These are phyloP conservation scores for Lordiphosa stackelbergi DNA, from an alignment of 1,140 invertebrate genomes.

Conservation along the genomic window DNA sequence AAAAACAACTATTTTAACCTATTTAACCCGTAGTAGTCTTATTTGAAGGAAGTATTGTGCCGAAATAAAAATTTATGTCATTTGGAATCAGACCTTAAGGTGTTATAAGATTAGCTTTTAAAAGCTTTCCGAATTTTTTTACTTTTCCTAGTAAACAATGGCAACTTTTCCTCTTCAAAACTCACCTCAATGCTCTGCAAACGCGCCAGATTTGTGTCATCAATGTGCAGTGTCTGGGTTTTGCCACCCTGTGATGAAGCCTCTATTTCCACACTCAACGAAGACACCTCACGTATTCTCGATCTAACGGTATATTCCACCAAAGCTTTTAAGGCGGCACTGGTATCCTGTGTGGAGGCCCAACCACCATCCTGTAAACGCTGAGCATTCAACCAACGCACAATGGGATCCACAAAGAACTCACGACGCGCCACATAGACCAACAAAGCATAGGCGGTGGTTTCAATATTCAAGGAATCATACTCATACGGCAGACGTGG, in stretches of 20 bases:
- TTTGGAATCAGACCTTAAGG: too few relatives aligned
- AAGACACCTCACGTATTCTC: conserved; percentile 91
- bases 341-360: conserved; percentile 93
- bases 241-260: conserved; percentile 87
- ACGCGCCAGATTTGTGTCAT: conserved; percentile 85
- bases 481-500: conserved; percentile 91
- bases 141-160: too few relatives aligned
- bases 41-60: too few relatives aligned
- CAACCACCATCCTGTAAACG: conserved; percentile 94
- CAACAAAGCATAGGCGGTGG: conserved; percentile 94
- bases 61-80: too few relatives aligned
- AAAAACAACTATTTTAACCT: too few relatives aligned
- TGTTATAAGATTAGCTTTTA: too few relatives aligned
- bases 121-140: too few relatives aligned
- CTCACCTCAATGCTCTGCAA: conserved; percentile 86
- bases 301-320: conserved; percentile 93
- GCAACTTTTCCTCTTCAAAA: not conserved
- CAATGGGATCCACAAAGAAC: conserved; percentile 88
- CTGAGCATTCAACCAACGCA: conserved; percentile 95
- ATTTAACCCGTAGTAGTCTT: too few relatives aligned
- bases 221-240: conserved; percentile 83
- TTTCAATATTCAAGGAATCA: conserved; percentile 94
- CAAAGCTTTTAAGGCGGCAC: conserved; percentile 91
- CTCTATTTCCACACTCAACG: conserved; percentile 88
- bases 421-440: conserved; percentile 91